These are phyloP conservation scores for Ictidomys tridecemlineatus DNA, from an alignment of 2,113 vertebrate species.

Conservation along the genomic window DNA sequence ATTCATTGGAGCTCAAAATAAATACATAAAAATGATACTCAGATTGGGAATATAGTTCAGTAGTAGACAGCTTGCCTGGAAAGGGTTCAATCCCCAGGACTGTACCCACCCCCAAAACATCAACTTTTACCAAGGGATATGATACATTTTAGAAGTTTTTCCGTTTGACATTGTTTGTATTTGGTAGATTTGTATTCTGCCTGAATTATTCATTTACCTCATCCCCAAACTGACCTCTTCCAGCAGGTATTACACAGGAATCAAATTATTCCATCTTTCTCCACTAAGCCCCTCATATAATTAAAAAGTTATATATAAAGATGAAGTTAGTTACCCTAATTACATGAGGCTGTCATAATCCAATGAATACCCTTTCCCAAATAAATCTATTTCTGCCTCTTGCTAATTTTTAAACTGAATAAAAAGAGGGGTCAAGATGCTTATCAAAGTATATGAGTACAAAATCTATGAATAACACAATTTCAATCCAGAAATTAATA, in stretches of 20 bases:
- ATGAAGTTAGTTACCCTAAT: not conserved
- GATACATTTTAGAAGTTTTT: conserved; percentile 9
- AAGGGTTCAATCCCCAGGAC: not conserved
- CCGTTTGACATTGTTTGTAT: conserved; percentile 6
- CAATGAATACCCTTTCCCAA: not conserved
- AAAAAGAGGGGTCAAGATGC: not conserved
- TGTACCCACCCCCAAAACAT: not conserved
- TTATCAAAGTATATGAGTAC: not conserved
- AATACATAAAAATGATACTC: conserved; percentile 23
- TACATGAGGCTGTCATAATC: not conserved
- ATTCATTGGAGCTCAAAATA: conserved; percentile 43
- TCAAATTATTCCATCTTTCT: not conserved
- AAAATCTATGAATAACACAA: conserved; percentile 28
- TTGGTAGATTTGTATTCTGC: not conserved
- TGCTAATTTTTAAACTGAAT: conserved; percentile 8
- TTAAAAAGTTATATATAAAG: not conserved
- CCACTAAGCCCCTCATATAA: not conserved
- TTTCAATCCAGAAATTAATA: conserved; percentile 29
- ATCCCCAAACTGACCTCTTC: not conserved
- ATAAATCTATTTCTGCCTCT: not conserved
- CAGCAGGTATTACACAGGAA: not conserved
- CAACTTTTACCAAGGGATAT: not conserved
- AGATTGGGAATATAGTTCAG: not conserved
- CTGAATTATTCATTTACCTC: not conserved
- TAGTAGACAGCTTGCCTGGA: not conserved